phyloP scores from a whole-genome alignment of 2,888 invertebrate genomes.

The Agrochola macilenta region DNA sequence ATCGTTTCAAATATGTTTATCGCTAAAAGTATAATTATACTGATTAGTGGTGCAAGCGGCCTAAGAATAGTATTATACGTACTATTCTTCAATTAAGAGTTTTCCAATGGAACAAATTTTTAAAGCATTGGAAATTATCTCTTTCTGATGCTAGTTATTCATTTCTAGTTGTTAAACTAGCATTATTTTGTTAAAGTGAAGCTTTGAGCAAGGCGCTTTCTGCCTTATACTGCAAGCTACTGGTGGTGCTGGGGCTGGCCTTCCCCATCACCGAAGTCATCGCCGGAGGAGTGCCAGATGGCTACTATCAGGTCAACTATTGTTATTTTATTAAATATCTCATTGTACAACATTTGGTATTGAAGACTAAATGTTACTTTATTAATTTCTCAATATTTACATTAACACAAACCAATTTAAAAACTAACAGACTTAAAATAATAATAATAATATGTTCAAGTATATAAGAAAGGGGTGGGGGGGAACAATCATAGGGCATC shows the following conservation, averaged over 20 bases:
- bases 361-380: not conserved
- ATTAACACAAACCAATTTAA: too few relatives aligned
- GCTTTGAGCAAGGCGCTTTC: conserved; percentile 94
- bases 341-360: not conserved
- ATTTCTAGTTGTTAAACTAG: not conserved
- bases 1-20: not conserved
- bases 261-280: conserved; percentile 97
- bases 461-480: too few relatives aligned
- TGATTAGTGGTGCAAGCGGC: not conserved
- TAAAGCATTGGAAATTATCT: too few relatives aligned
- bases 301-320: conserved; percentile 92
- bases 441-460: too few relatives aligned
- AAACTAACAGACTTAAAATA: too few relatives aligned
- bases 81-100: not conserved
- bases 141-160: not conserved
- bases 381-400: too few relatives aligned
- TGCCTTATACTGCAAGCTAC: conserved; percentile 95
- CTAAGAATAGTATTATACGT: too few relatives aligned
- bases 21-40: not conserved
- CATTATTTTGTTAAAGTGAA: conserved; percentile 88
- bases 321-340: not conserved
- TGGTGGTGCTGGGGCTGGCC: conserved; percentile 96
- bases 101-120: not conserved
- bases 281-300: conserved; percentile 93
- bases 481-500: too few relatives aligned